These are phyloP conservation scores for Bubo scandiacus DNA, from an alignment of 2,113 vertebrate species.

Conservation along the genomic window DNA sequence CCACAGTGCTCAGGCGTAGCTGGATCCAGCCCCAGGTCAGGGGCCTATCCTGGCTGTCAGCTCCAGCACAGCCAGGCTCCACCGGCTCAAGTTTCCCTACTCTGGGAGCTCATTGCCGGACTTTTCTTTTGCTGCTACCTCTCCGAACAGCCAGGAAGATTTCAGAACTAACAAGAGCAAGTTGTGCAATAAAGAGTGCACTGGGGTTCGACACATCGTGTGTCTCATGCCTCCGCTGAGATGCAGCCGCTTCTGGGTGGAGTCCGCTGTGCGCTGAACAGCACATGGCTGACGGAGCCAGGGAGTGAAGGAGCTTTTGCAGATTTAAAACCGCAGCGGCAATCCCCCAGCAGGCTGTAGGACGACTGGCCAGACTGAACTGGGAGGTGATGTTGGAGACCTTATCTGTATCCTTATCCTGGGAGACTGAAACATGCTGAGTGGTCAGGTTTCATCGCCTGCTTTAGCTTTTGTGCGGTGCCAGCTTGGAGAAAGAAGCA, in stretches of 20 bases:
- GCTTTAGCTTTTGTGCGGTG: background rate
- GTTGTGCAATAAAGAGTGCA: background rate
- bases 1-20: background rate
- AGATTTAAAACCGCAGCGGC: background rate
- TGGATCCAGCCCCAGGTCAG: background rate
- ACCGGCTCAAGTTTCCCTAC: background rate
- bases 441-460: background rate
- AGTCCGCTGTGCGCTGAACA: background rate
- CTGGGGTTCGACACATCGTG: fast-evolving
- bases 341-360: background rate
- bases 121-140: background rate
- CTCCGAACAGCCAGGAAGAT: background rate
- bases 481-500: background rate
- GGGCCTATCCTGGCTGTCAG: background rate
- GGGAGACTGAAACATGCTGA: background rate
- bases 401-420: background rate
- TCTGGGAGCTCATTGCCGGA: background rate
- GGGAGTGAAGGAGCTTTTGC: background rate
- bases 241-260: background rate
- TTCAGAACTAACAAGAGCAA: background rate
- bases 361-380: background rate
- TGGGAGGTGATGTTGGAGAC: background rate
- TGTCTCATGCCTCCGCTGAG: background rate
- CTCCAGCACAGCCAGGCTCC: background rate
- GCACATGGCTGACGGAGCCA: background rate